Percentiles rank a stretch among this genome's conserved stretches.
phyloP scores from a whole-genome alignment of 2,888 invertebrate species.

The Ophonus ardosiacus region DNA sequence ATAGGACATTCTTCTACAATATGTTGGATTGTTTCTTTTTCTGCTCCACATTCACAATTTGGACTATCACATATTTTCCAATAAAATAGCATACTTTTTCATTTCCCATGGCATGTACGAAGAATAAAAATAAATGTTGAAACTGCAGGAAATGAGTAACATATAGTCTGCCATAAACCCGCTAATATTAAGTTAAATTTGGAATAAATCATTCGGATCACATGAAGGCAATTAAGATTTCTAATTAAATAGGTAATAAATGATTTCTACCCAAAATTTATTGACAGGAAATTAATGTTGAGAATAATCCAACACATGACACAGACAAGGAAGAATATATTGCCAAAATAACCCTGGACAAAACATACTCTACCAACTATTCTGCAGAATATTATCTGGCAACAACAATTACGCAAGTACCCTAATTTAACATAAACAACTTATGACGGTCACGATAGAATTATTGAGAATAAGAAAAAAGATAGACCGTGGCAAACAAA shows the following conservation, averaged over 20 bases:
- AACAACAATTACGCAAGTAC: too few species aligned
- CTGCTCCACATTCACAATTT: too few species aligned
- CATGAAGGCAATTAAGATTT: conserved; percentile 11
- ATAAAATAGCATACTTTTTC: too few species aligned
- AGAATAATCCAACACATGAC: background rate
- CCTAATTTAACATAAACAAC: too few species aligned
- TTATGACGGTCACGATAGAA: too few species aligned
- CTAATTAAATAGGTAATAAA: conserved; percentile 18
- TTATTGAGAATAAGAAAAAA: too few species aligned
- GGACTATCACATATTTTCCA: too few species aligned
- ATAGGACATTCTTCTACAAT: too few species aligned
- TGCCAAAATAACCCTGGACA: background rate
- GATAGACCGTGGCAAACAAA: too few species aligned
- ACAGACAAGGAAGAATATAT: background rate
- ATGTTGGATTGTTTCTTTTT: too few species aligned
- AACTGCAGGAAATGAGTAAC: background rate
- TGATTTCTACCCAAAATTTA: background rate
- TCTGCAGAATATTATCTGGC: background rate
- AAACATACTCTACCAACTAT: background rate
- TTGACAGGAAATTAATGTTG: conserved; percentile 20
- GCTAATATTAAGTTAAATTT: background rate
- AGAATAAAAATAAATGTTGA: background rate
- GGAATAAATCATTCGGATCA: background rate
- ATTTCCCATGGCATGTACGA: too few species aligned
- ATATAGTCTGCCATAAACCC: background rate